Evolutionary conservation across 2,113 vertebrate species (phyloP), one percentile per base, ranked within the genome.

Genomic region (Nipponia nippon): DNA sequence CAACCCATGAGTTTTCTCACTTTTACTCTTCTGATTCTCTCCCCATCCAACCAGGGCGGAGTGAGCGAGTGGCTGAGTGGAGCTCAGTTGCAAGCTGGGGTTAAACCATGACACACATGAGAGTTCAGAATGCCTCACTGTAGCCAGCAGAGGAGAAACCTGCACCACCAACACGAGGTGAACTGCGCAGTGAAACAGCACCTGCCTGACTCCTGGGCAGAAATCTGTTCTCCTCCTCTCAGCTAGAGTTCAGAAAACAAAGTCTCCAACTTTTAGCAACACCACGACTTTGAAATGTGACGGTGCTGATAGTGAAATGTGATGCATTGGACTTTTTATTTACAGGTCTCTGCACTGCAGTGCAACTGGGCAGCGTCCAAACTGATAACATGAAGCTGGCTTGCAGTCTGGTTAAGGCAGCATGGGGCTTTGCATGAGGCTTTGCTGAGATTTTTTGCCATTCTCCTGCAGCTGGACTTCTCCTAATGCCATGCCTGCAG

Each of bases 121-220:
- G n/a, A 72, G 25, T 55, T 59, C 19, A 78, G 40, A 75, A 81
- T 21, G 13, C 2, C 4, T 25, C 30, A 7, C 34, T 42, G 49
- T 67, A 14, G 5, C 44, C 85, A 40, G 13, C 16, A 77, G 47
- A 52, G 23, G 11, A 89, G 49, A 25, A 49, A 42, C 23, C 50
- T 11, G 1, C 27, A n/a, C 20, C 13, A 23, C 61, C 1, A 1
- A 19, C 13, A 30, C 0, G 2, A 91, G 29, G 12, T 30, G 34
- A 91, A 53, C 29, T 44, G 4, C 0, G 2, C 7, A 4, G 11
- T 2, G 4, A 65, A 86, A 59, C 7, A 50, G 11, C 19, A 46
- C 7, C 32, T 19, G 6, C 22, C 32, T 52, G 38, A 36, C 30
- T 59, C 42, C 26, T 34, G 26, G 30, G 40, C 9, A 47, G 46